Evolutionary conservation across 2,113 vertebrate species (phyloP).

Genomic region (Hassar affinis): DNA sequence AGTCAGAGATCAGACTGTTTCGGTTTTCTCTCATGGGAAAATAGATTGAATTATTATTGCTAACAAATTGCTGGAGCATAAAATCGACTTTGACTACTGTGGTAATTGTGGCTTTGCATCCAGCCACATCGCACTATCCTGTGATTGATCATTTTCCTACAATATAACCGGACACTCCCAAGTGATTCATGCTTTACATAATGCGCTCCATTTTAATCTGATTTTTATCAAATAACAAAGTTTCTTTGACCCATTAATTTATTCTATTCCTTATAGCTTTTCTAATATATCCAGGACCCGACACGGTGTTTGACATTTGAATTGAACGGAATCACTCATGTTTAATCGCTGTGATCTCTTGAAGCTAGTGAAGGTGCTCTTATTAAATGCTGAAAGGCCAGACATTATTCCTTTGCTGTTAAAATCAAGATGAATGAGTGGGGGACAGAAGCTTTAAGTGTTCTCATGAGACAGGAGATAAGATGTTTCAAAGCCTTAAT

Average conservation of each 20-base stretch:
- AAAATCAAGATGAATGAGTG: slow-evolving; percentile 49
- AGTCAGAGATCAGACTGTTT: neutral
- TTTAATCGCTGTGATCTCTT: neutral
- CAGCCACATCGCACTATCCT: neutral
- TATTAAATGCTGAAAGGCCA: slow-evolving; percentile 4
- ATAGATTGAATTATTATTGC: too few relatives aligned
- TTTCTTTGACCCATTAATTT: neutral
- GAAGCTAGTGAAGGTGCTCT: slow-evolving; percentile 1
- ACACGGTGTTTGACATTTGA: neutral
- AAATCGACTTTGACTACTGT: neutral
- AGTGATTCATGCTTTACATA: neutral
- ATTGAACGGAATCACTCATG: neutral
- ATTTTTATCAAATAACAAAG: neutral
- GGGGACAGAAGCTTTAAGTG: slow-evolving; percentile 36
- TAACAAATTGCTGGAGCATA: neutral
- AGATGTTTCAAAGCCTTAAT: slow-evolving; percentile 43
- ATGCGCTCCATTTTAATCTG: neutral
- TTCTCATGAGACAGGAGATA: slow-evolving; percentile 25
- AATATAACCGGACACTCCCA: neutral
- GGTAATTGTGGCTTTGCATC: neutral
- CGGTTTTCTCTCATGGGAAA: neutral
- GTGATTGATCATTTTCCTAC: neutral
- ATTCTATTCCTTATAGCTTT: neutral
- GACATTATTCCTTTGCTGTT: slow-evolving; percentile 23
- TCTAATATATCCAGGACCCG: neutral